Base-by-base conservation (phyloP, 2,888 invertebrate genomes). In the Epirrhoe tristata region DNA sequence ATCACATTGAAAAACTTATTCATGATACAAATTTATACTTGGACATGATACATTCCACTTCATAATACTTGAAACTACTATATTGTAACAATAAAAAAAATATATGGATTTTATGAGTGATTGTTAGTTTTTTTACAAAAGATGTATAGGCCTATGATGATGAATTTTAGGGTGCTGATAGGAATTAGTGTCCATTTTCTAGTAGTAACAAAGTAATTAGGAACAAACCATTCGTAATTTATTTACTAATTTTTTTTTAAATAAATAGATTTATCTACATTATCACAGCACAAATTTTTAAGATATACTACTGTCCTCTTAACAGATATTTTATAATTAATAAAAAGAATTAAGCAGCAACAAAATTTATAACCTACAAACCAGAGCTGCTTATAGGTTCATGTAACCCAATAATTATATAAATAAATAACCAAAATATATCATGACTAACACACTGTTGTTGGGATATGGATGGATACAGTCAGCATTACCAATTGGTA, bases 1-100 rank as follows among this genome's bases (percentile, higher is more conserved):
- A 72, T 89, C 89, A 70, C 91, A 93, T 74, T 90, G 81, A 72
- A 62, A 59, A 66, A 12, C 14, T 16, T 6, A 48, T 48, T 16
- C 4, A 16, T 14, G 4, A 48, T 48, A 6, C 39, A 43, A 43
- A 43, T 43, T 43, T 10, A 12, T 43, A 43, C 39, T 39, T 43
- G 12, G 39, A 12, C 39, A 43, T 12, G 39, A 12, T 43, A 12
- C 12, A 10, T 43, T 43, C 12, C 12, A 43, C 39, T 43, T 12
- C 12, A 12, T 43, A 12, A 43, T 43, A 43, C 12, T 43, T 43
- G 39, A 43, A 43, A 43, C 39, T 48, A 36, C 31, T 31, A 16
- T 14, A 10, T 16, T 8, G 7, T 6, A 0, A 32, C 52, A 43
- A 63, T 39, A 43, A 53, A 31, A 52, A 57, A n/a, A n/a, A n/a